Evolutionary conservation across 2,797 vertebrate species (phyloP).

Genomic region (Cyclura pinguis): DNA sequence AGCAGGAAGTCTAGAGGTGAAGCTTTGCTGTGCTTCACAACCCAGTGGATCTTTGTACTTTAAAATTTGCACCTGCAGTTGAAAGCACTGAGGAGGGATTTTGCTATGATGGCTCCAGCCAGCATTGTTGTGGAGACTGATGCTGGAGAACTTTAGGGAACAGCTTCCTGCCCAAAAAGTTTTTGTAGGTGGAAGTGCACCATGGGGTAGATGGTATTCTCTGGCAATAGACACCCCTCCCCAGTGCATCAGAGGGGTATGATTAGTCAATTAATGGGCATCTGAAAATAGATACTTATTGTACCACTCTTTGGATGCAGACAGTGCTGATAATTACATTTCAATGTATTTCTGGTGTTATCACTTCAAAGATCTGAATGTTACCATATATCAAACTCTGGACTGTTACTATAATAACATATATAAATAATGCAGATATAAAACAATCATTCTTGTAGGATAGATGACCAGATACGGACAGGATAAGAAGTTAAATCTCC

Average conservation of each 20-base stretch:
- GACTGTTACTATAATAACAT: not conserved
- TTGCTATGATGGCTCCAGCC: not conserved
- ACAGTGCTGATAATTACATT: not conserved
- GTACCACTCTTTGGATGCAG: not conserved
- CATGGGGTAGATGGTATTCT: no score
- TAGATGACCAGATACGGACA: not conserved
- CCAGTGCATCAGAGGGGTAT: not conserved
- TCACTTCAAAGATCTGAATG: not conserved
- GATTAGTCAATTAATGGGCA: not conserved
- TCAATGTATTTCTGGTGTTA: not conserved
- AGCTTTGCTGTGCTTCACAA: not conserved
- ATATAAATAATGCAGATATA: not conserved
- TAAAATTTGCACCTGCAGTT: not conserved
- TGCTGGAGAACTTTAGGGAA: not conserved
- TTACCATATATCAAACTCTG: not conserved
- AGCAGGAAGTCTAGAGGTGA: not conserved
- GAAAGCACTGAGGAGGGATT: not conserved
- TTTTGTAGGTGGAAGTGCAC: not conserved
- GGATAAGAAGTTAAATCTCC: not conserved
- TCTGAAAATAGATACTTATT: not conserved
- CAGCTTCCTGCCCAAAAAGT: not conserved
- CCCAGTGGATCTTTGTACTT: not conserved
- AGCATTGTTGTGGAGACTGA: not conserved
- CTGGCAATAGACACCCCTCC: no score
- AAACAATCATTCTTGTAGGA: not conserved